A percentile compares a stretch with the other conserved stretches of the same genome.
Conservation (phyloP, 2,113 vertebrate species). For the Silurus asotus region DNA sequence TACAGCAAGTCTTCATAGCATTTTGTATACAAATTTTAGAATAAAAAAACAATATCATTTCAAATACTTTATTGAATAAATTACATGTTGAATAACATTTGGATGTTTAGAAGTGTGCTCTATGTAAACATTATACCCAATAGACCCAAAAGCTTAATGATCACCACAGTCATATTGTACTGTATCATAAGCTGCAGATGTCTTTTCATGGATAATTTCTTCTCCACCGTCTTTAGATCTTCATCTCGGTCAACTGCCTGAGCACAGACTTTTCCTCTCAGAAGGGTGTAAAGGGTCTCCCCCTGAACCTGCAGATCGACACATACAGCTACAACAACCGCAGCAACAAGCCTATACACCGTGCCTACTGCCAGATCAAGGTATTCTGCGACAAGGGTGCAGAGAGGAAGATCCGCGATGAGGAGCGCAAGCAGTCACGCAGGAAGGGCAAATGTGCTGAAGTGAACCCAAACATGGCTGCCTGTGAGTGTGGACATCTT, state of each 20-base stretch:
- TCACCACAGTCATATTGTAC: neutral
- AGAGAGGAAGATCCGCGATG: constrained; percentile 96
- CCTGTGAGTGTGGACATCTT: constrained; percentile 75
- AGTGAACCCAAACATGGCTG: constrained; percentile 70
- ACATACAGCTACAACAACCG: constrained; percentile 99
- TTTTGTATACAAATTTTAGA: neutral
- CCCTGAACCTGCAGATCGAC: constrained; percentile 94
- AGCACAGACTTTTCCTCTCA: constrained; percentile 99
- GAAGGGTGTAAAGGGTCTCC: constrained; percentile 97
- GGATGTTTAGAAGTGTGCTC: neutral
- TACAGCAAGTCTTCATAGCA: neutral
- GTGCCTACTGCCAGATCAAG: constrained; percentile 97
- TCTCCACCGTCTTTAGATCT: constrained; percentile 78
- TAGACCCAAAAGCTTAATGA: neutral
- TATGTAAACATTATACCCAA: neutral
- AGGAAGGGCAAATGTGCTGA: constrained; percentile 92
- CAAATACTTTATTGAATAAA: neutral
- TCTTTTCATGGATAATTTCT: neutral
- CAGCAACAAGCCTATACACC: constrained; percentile 97
- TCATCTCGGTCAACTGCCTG: constrained; percentile 97
- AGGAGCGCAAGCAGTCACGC: constrained; percentile 97
- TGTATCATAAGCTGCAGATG: neutral
- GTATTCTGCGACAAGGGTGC: constrained; percentile 99
- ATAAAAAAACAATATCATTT: too few relatives aligned
- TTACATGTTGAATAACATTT: neutral